Percentiles rank a stretch among this genome's conserved stretches.
These are phyloP conservation scores for Sceliomorpha sp. DNA, from an alignment of 2,888 invertebrate species.

Conservation along the genomic window DNA sequence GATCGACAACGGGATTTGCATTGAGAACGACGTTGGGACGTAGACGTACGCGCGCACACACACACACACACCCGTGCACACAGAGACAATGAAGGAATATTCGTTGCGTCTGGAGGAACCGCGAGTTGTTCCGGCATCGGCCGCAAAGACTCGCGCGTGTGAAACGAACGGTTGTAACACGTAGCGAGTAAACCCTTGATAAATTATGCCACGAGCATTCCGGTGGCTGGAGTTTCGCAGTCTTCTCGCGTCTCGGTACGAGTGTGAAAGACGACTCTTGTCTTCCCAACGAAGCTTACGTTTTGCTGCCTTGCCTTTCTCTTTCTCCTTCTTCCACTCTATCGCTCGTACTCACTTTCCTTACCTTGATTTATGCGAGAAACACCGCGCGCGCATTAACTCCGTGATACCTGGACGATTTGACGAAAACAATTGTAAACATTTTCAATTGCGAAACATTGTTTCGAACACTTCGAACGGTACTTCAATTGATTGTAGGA, in stretches of 20 bases:
- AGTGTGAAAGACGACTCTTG: constrained; percentile 21
- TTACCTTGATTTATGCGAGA: constrained; percentile 48
- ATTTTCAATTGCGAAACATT: no score
- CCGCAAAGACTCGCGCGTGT: constrained; percentile 49
- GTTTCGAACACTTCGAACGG: no score
- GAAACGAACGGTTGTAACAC: constrained; percentile 55
- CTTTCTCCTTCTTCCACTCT: no score
- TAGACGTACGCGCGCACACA: no score
- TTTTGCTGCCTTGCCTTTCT: constrained; percentile 32
- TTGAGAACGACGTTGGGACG: constrained; percentile 49
- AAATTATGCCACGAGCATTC: constrained; percentile 63
- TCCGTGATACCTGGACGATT: constrained; percentile 26
- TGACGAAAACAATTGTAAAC: constrained; percentile 13
- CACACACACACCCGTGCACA: no score
- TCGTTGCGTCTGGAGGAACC: constrained; percentile 46
- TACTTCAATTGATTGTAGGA: no score
- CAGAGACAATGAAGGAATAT: constrained; percentile 35
- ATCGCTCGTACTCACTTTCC: no score
- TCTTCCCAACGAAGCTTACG: constrained; percentile 33
- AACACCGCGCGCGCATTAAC: constrained; percentile 26
- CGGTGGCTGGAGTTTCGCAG: constrained; percentile 51
- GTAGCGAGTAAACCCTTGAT: constrained; percentile 57
- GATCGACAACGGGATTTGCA: no score
- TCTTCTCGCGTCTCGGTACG: constrained; percentile 33
- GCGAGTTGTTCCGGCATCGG: constrained; percentile 43